Conservation (phyloP, 92 coral and sea anemone species). For the Pocillopora grandis region DNA sequence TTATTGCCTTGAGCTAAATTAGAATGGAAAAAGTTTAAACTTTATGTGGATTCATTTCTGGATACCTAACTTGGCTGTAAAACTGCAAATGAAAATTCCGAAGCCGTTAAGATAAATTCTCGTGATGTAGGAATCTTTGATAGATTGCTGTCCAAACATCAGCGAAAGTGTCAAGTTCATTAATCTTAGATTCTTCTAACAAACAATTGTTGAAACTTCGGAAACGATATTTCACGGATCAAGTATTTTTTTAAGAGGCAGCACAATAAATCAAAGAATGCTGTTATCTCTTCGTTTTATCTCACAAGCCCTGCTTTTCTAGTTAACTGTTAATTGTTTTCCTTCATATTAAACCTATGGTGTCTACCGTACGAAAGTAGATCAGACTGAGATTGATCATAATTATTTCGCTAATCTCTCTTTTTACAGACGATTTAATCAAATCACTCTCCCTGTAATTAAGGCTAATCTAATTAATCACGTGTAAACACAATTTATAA, state of each 20-base stretch:
- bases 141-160: neutral
- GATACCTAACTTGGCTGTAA: neutral
- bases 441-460: constrained; percentile 26
- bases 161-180: neutral
- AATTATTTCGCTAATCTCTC: constrained; percentile 12
- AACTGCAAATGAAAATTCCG: neutral
- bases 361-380: neutral
- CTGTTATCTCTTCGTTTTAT: neutral
- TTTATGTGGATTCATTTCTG: neutral
- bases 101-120: neutral
- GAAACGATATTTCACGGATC: constrained; percentile 35
- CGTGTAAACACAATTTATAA: constrained; percentile 28
- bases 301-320: neutral
- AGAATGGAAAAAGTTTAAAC: constrained; percentile 9
- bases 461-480: constrained; percentile 35
- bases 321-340: neutral
- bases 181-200: neutral
- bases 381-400: neutral
- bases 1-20: neutral
- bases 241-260: neutral
- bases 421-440: constrained; percentile 20
- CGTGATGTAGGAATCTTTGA: neutral
- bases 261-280: neutral
- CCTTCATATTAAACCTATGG: neutral
- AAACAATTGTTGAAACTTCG: constrained; percentile 17